A percentile compares a stretch with the other conserved stretches of the same genome.
phyloP scores from a whole-genome alignment of 2,888 invertebrate species.

The Anagyrus pseudococci region DNA sequence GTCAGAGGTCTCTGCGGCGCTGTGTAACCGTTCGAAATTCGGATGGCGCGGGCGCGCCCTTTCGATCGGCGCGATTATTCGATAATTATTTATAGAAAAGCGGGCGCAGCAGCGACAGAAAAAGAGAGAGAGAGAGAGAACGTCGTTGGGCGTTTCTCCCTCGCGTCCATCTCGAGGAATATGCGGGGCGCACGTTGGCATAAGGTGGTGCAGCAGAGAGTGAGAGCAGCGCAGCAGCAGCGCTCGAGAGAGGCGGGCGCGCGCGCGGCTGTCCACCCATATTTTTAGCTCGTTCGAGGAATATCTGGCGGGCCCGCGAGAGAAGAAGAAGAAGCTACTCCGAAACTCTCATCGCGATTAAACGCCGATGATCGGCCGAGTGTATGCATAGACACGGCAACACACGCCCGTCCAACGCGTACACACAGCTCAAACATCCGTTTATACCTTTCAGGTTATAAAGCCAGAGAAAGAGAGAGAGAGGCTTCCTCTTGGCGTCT shows the following conservation, averaged over 20 bases:
- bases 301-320: neutral
- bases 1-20: neutral
- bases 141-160: neutral
- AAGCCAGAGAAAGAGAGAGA: too few species aligned
- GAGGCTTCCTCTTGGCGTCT: too few species aligned
- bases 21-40: constrained; percentile 12
- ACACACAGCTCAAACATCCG: too few species aligned
- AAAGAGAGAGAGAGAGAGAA: neutral
- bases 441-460: too few species aligned
- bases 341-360: neutral
- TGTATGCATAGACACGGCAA: neutral
- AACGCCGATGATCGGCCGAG: neutral
- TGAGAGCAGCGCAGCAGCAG: neutral
- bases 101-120: constrained; percentile 15
- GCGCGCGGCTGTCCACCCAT: neutral
- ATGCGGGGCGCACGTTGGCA: too few species aligned
- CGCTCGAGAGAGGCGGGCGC: neutral
- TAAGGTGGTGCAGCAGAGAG: too few species aligned
- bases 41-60: too few species aligned
- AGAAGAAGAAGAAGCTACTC: too few species aligned
- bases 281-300: neutral
- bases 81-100: constrained; percentile 33
- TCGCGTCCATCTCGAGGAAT: too few species aligned
- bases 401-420: too few species aligned
- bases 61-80: too few species aligned